A percentile compares a stretch with the other conserved stretches of the same genome.
Evolutionary conservation across 2,888 invertebrate species (phyloP).

Genomic region (Apamea anceps): DNA sequence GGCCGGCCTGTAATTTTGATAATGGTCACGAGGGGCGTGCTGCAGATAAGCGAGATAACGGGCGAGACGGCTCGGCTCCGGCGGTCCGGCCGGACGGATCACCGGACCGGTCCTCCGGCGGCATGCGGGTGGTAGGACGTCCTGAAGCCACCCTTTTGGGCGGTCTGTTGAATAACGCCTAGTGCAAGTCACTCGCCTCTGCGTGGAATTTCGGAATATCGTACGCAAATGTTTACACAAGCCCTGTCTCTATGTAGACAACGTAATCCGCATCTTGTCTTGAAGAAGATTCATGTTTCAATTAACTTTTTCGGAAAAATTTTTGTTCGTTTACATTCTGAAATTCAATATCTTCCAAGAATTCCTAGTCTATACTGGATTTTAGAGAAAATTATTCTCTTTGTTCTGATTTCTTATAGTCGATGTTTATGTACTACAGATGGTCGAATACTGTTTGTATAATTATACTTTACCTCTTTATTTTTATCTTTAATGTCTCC

Average conservation of each 20-base stretch:
- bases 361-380: neutral
- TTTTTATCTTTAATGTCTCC: neutral
- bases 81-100: slow-evolving; percentile 18
- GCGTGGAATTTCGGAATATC: slow-evolving; percentile 32
- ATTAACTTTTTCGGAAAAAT: neutral
- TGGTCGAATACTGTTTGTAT: neutral
- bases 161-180: slow-evolving; percentile 30
- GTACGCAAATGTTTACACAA: slow-evolving; percentile 41
- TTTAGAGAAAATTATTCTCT: neutral
- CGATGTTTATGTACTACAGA: neutral
- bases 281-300: slow-evolving; percentile 23
- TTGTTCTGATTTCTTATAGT: neutral
- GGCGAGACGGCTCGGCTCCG: slow-evolving; percentile 55
- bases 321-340: slow-evolving; percentile 10
- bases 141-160: slow-evolving; percentile 60
- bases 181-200: slow-evolving; percentile 8
- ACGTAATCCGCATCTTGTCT: slow-evolving; percentile 8
- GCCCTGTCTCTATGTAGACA: slow-evolving; percentile 11
- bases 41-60: slow-evolving; percentile 78
- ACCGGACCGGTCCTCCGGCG: slow-evolving; percentile 27
- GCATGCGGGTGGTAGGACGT: slow-evolving; percentile 46
- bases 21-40: slow-evolving; percentile 76
- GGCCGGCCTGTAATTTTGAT: slow-evolving; percentile 80
- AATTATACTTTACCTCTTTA: neutral
- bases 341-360: slow-evolving; percentile 7